Conservation (phyloP, 64 coral and sea anemone species). For the Stichodactyla mertensii region DNA sequence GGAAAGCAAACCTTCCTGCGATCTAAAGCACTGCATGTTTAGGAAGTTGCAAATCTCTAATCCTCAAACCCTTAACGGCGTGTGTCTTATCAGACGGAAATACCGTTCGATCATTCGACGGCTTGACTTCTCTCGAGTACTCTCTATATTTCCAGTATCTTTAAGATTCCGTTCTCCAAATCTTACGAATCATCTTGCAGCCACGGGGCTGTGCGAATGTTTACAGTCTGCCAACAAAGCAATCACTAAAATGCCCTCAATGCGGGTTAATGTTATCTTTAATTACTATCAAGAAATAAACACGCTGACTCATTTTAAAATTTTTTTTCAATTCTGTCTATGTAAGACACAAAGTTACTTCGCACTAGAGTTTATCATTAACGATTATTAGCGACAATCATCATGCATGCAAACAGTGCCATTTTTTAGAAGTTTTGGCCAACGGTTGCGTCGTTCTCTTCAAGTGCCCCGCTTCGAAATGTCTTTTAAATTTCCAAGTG, state of each 20-base stretch:
- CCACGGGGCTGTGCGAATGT: not conserved
- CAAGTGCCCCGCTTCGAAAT: not conserved
- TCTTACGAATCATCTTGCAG: not conserved
- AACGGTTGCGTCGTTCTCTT: not conserved
- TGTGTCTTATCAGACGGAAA: conserved; percentile 13
- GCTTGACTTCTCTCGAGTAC: conserved; percentile 10
- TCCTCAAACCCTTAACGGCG: not conserved
- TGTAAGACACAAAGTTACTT: too few relatives aligned
- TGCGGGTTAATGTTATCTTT: not conserved
- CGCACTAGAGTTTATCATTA: not conserved
- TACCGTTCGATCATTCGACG: conserved; percentile 1
- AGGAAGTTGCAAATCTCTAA: not conserved
- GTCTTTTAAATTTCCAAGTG: not conserved
- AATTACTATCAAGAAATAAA: not conserved
- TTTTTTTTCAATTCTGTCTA: too few relatives aligned
- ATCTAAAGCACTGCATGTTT: conserved; percentile 6
- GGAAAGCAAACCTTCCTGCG: not conserved
- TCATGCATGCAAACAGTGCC: not conserved
- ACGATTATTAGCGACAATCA: not conserved
- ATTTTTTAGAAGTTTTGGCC: not conserved
- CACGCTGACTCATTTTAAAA: not conserved
- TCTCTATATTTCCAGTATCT: not conserved
- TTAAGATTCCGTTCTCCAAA: not conserved
- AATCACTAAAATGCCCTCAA: not conserved
- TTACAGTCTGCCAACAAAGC: not conserved